Evolutionary conservation across 2,797 vertebrate genomes (phyloP).

Genomic region (Anas capensis): DNA sequence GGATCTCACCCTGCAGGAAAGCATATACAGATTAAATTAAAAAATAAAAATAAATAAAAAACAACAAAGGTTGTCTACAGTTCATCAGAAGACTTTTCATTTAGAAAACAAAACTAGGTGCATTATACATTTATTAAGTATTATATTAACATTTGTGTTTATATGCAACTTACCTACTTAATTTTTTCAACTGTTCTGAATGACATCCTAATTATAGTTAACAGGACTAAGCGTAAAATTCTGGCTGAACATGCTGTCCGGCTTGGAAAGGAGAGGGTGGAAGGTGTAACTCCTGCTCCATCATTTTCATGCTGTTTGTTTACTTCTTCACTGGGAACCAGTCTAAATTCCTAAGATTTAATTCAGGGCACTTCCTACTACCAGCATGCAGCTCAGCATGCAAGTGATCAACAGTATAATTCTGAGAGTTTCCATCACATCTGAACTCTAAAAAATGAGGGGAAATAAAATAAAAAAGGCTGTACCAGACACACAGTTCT

Average conservation of each 20-base stretch:
- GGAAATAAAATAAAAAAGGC: neutral
- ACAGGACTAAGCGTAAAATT: neutral
- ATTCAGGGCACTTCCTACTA: conserved; percentile 44
- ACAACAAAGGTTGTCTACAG: neutral
- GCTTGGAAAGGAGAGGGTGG: neutral
- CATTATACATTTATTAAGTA: neutral
- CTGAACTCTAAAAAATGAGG: neutral
- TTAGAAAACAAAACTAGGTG: conserved; percentile 7
- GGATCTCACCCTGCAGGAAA: conserved; percentile 93
- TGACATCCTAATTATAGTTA: neutral
- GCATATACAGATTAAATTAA: conserved; percentile 32
- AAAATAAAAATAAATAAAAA: neutral
- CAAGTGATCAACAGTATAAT: conserved; percentile 13
- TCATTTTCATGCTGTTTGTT: conserved; percentile 36
- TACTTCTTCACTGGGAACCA: conserved; percentile 45
- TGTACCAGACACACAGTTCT: neutral
- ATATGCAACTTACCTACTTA: neutral
- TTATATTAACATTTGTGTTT: neutral
- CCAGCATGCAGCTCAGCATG: conserved; percentile 44
- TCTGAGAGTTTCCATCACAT: neutral
- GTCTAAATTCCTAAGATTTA: conserved; percentile 53
- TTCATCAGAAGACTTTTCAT: neutral
- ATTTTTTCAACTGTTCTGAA: neutral
- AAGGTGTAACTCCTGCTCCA: neutral
- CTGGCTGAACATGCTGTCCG: neutral